Conservation (phyloP, 2,113 vertebrate species). For the Megaleporinus macrocephalus region DNA sequence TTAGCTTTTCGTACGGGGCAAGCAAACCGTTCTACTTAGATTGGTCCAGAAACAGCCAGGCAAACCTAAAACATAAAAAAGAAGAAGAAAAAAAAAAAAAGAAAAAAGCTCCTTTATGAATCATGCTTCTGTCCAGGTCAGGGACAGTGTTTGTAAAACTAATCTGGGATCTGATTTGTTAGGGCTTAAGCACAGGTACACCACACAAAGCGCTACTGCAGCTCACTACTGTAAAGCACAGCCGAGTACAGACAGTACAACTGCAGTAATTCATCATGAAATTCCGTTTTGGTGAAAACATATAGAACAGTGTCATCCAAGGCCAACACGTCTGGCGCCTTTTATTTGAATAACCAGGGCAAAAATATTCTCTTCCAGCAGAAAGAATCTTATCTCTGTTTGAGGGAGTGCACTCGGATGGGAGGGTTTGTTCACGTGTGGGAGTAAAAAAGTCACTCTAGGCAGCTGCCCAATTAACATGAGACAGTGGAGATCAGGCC, state of each 20-base stretch:
- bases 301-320: not conserved
- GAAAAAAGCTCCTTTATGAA: slow-evolving; percentile 56
- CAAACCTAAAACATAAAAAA: slow-evolving; percentile 29
- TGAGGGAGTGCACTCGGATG: not conserved
- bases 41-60: not conserved
- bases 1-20: slow-evolving; percentile 32
- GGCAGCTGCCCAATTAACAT: not conserved
- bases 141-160: slow-evolving; percentile 56
- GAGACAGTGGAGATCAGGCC: not conserved
- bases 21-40: slow-evolving; percentile 4
- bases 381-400: not conserved
- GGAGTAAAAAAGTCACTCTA: slow-evolving; percentile 2
- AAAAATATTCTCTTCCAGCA: not conserved
- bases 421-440: not conserved
- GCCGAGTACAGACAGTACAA: not conserved
- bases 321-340: not conserved
- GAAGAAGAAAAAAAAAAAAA: slow-evolving; percentile 31
- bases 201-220: slow-evolving; percentile 29
- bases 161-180: slow-evolving; percentile 59
- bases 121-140: slow-evolving; percentile 53
- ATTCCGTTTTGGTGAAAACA: not conserved
- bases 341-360: slow-evolving; percentile 1
- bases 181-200: slow-evolving; percentile 39
- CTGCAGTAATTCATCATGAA: not conserved
- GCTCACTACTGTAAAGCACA: not conserved